Base-by-base conservation (phyloP, 2,797 vertebrate genomes). In the Todus mexicanus region DNA sequence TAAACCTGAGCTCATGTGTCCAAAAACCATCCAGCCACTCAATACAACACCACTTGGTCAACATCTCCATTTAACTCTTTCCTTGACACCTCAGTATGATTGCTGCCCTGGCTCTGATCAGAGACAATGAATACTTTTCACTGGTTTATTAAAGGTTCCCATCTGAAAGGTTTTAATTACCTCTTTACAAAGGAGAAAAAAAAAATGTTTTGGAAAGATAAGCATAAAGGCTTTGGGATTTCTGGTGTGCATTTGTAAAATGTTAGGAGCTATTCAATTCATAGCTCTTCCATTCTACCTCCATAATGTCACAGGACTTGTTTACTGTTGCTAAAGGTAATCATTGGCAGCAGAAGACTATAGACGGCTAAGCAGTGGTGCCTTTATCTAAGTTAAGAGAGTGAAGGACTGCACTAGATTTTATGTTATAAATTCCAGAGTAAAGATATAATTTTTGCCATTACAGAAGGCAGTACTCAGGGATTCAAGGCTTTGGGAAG, bases 221-320 rank as follows among this genome's bases (percentile, higher is more conserved):
- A 87, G 9, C 20, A 19, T n/a, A 42, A 77, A 71, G 22, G 10
- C 37, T 78, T 8, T 61, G n/a, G 14, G 12, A 61, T 53, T 78
- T 66, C 23, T 71, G 19, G 2, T 43, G 22, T 47, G 56, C 10
- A 18, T 38, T 38, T 29, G 7, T 54, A 59, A 86, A 85, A 16
- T 0, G 2, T 70, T 33, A 40, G 66, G 50, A 60, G 17, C 13
- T 78, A 19, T 21, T 43, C 16, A 72, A 42, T 75, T 60, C 29
- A 61, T 16, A 72, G 57, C 23, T 69, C 19, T 72, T 90, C 23
- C 15, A 7, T 33, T 77, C 33, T 71, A 20, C 42, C 77, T 64
- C 77, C 22, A 45, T 33, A 42, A 15, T 0, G 0, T 40, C 4
- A 1, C 71, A 82, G 35, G 37, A 43, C 23, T 53, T 63, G 38